phyloP scores from a whole-genome alignment of 2,113 vertebrate genomes.

The Gasterosteus nipponicus region DNA sequence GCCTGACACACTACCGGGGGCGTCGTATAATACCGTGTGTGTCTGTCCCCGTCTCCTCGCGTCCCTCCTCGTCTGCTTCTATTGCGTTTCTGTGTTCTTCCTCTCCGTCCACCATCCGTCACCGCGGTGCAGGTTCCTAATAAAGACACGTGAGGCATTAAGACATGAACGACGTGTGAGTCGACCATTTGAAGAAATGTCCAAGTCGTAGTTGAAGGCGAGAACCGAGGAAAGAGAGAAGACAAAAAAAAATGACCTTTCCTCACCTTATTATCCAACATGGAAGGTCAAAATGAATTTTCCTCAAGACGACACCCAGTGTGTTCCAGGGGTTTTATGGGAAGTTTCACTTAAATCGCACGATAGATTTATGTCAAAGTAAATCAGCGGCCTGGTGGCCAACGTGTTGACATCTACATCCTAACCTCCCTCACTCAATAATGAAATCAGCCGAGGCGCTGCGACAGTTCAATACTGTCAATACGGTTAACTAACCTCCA shows the following conservation, averaged over 20 bases:
- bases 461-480: conserved; percentile 74
- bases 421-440: conserved; percentile 59
- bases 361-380: conserved; percentile 68
- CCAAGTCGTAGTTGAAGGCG: neutral
- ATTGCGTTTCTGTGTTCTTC: neutral
- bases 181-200: neutral
- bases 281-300: conserved; percentile 59
- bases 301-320: conserved; percentile 25
- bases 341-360: conserved; percentile 67
- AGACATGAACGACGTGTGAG: neutral
- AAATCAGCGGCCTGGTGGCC: conserved; percentile 59
- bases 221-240: neutral
- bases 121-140: neutral
- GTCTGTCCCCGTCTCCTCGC: conserved; percentile 1
- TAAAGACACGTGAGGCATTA: neutral
- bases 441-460: conserved; percentile 77
- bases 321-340: neutral
- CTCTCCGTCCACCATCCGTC: neutral
- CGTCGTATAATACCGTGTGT: conserved; percentile 42
- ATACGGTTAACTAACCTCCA: conserved; percentile 67
- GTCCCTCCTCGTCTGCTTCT: conserved; percentile 15
- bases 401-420: conserved; percentile 70
- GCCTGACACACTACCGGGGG: conserved; percentile 44
- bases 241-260: conserved; percentile 12
- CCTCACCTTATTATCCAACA: conserved; percentile 32